Conservation (phyloP, 2,797 vertebrate species). For the Parauchenoglanis punctatus region DNA sequence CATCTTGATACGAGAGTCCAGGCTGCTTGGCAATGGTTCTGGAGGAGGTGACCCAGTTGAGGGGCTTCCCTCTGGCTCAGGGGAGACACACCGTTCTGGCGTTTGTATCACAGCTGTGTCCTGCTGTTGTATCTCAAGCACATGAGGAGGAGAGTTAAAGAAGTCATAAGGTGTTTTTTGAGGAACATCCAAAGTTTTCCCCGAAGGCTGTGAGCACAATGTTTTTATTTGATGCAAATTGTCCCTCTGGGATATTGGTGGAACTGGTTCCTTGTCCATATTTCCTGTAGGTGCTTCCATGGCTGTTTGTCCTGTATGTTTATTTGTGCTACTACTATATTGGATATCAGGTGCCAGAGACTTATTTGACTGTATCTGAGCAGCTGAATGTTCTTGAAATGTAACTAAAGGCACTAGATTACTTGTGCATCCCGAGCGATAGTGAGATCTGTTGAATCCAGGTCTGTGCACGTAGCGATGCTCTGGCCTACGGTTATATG, state of each 20-base stretch:
- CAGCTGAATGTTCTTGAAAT: slow-evolving; percentile 67
- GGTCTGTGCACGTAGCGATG: slow-evolving; percentile 82
- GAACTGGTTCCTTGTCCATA: slow-evolving; percentile 71
- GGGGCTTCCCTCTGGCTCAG: slow-evolving; percentile 41
- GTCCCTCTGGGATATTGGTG: slow-evolving; percentile 10
- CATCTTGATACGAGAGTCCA: slow-evolving; percentile 96
- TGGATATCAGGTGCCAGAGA: slow-evolving; percentile 64
- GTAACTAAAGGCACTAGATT: slow-evolving; percentile 60
- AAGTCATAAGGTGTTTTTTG: slow-evolving; percentile 13
- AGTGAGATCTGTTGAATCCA: slow-evolving; percentile 56
- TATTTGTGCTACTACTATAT: slow-evolving; percentile 68
- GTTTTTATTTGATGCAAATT: neutral
- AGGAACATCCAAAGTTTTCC: slow-evolving; percentile 14
- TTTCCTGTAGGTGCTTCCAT: slow-evolving; percentile 63
- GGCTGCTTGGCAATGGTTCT: slow-evolving; percentile 78
- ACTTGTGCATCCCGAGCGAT: slow-evolving; percentile 58
- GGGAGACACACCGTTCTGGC: slow-evolving; percentile 68
- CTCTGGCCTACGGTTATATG: slow-evolving; percentile 81
- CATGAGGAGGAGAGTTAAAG: slow-evolving; percentile 23
- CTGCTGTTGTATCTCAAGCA: slow-evolving; percentile 1
- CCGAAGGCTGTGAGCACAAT: neutral
- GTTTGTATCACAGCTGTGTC: slow-evolving; percentile 52
- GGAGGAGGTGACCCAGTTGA: slow-evolving; percentile 76
- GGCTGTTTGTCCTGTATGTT: slow-evolving; percentile 70
- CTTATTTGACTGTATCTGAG: slow-evolving; percentile 66